phyloP scores from a whole-genome alignment of 2,113 vertebrate genomes.

The Heteronetta atricapilla region DNA sequence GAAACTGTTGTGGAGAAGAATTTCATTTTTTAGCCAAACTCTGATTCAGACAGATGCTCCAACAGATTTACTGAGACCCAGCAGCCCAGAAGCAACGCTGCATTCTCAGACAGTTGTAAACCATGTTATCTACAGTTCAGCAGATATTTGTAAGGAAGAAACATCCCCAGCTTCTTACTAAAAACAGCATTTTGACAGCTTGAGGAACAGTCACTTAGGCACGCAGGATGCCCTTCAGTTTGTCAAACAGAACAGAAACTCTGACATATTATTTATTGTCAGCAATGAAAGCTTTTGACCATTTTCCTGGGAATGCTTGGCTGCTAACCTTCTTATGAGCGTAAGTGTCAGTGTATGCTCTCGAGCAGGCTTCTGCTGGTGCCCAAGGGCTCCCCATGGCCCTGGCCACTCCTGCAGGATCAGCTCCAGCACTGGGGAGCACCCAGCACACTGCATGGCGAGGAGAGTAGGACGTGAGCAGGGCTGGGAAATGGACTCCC shows the following conservation, averaged over 20 bases:
- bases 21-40: neutral
- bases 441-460: no score
- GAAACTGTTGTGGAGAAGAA: neutral
- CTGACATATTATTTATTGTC: no score
- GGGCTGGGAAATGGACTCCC: rapidly evolving
- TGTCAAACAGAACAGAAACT: neutral
- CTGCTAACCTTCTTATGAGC: neutral
- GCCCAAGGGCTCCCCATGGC: neutral
- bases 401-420: no score
- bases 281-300: neutral
- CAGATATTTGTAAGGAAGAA: neutral
- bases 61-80: rapidly evolving
- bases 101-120: neutral
- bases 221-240: neutral
- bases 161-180: no score
- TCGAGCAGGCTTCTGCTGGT: neutral
- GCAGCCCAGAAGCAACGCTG: neutral
- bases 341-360: neutral
- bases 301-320: neutral
- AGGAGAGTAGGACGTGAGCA: neutral
- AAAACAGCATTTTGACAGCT: neutral
- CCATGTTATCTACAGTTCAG: neutral
- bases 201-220: neutral
- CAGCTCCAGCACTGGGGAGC: neutral
- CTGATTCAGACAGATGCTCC: neutral